Conservation (phyloP, 2,113 vertebrate species). For the Drymodes brunneopygia region DNA sequence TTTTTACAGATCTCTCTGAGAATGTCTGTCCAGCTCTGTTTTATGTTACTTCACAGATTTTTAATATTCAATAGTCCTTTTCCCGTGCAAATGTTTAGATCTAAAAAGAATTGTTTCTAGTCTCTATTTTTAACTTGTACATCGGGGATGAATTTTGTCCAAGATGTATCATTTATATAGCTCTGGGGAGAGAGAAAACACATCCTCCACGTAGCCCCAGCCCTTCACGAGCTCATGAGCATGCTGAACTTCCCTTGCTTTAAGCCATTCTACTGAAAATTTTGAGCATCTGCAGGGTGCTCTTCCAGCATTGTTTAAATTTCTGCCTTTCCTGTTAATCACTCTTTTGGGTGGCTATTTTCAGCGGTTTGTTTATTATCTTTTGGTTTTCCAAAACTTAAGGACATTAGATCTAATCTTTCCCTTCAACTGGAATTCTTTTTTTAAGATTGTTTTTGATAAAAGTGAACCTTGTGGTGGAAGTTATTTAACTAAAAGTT, state of each 20-base stretch:
- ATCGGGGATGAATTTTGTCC: constrained; percentile 48
- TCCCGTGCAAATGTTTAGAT: constrained; percentile 42
- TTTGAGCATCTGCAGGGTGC: neutral
- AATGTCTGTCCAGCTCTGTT: constrained; percentile 39
- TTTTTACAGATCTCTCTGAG: constrained; percentile 42
- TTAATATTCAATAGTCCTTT: constrained; percentile 61
- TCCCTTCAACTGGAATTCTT: neutral
- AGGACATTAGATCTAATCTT: neutral
- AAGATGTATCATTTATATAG: constrained; percentile 38
- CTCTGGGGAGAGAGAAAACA: constrained; percentile 29
- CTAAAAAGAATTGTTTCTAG: constrained; percentile 48
- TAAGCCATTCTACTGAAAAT: neutral
- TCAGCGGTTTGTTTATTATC: neutral
- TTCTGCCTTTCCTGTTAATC: constrained; percentile 23
- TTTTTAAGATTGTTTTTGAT: neutral
- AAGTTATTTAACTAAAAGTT: neutral
- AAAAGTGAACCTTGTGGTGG: neutral
- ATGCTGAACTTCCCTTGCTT: neutral
- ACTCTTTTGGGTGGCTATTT: neutral
- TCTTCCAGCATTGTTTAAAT: constrained; percentile 13
- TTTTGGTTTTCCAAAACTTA: neutral
- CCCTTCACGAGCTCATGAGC: neutral
- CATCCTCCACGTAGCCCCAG: neutral
- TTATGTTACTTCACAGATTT: constrained; percentile 65
- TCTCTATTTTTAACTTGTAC: constrained; percentile 57